Percentiles rank a stretch among this genome's conserved stretches.
Evolutionary conservation across 2,888 invertebrate genomes (phyloP).

Genomic region (Lamproptera curius): DNA sequence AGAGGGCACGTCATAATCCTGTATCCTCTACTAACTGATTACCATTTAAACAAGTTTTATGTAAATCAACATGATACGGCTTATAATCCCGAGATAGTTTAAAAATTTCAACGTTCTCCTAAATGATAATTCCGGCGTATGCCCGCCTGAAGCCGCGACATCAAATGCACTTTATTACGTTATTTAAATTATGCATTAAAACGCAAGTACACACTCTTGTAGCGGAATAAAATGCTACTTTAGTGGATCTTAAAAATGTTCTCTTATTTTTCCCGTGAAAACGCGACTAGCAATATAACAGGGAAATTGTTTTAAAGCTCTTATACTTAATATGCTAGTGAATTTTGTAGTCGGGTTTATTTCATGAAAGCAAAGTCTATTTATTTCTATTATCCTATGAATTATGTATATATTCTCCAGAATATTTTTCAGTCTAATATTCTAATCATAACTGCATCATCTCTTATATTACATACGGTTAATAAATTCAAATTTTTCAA

Average conservation of each 20-base stretch:
- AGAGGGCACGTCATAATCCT: conserved; percentile 53
- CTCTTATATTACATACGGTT: too few species aligned
- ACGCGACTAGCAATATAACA: conserved; percentile 3
- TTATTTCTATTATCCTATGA: too few species aligned
- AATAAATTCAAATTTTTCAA: too few species aligned
- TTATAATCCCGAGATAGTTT: conserved; percentile 38
- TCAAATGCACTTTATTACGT: conserved; percentile 20
- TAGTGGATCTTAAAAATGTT: conserved; percentile 11
- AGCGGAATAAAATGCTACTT: conserved; percentile 17
- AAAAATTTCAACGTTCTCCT: conserved; percentile 23
- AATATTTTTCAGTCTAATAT: too few species aligned
- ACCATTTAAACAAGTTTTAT: conserved; percentile 77
- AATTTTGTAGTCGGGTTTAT: too few species aligned
- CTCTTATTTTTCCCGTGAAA: conserved; percentile 6
- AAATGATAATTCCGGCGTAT: conserved; percentile 19
- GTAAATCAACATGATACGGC: conserved; percentile 57
- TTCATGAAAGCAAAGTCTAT: too few species aligned
- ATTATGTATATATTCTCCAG: too few species aligned
- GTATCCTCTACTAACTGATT: conserved; percentile 46
- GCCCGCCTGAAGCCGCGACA: conserved; percentile 12
- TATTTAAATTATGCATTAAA: conserved; percentile 22
- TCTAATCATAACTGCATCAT: too few species aligned
- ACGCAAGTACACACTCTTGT: conserved; percentile 16
- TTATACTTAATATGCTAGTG: too few species aligned
- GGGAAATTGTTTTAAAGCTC: too few species aligned